A percentile compares a stretch with the other conserved stretches of the same genome.
These are phyloP conservation scores for Taenioides sp. DNA, from an alignment of 2,797 vertebrate species.

Conservation along the genomic window DNA sequence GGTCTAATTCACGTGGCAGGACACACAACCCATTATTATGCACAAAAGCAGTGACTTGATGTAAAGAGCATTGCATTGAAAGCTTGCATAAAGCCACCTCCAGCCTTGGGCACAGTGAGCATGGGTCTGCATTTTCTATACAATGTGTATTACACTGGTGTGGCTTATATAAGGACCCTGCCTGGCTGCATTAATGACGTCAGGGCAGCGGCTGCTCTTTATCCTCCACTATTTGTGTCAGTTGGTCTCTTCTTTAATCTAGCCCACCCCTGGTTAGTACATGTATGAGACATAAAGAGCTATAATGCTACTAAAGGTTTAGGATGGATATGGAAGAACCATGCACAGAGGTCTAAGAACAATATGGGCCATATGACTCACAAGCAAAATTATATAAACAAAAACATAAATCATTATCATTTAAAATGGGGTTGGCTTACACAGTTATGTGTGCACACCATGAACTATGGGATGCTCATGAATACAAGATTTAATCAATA, in stretches of 20 bases:
- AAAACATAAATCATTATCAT: neutral
- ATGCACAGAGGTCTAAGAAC: neutral
- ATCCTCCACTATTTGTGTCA: conserved; percentile 61
- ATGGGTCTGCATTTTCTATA: conserved; percentile 32
- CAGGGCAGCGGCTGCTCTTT: conserved; percentile 58
- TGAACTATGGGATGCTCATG: neutral
- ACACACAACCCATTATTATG: conserved; percentile 37
- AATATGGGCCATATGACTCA: conserved; percentile 1
- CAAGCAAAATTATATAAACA: neutral
- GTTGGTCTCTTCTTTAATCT: conserved; percentile 59
- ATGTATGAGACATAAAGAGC: conserved; percentile 30
- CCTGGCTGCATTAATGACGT: conserved; percentile 58
- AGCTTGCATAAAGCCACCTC: conserved; percentile 52
- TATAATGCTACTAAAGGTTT: conserved; percentile 27
- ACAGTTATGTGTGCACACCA: neutral
- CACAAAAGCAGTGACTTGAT: conserved; percentile 38
- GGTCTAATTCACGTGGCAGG: conserved; percentile 16
- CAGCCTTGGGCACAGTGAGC: conserved; percentile 45
- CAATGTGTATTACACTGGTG: conserved; percentile 52
- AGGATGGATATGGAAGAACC: conserved; percentile 18
- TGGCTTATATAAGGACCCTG: conserved; percentile 61
- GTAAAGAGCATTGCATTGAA: conserved; percentile 42
- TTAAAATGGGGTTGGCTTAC: neutral
- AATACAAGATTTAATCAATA: neutral
- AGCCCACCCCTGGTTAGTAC: conserved; percentile 40